A percentile compares a stretch with the other conserved stretches of the same genome.
phyloP scores from a whole-genome alignment of 2,113 vertebrate species.

The Paraplagusia blochii region DNA sequence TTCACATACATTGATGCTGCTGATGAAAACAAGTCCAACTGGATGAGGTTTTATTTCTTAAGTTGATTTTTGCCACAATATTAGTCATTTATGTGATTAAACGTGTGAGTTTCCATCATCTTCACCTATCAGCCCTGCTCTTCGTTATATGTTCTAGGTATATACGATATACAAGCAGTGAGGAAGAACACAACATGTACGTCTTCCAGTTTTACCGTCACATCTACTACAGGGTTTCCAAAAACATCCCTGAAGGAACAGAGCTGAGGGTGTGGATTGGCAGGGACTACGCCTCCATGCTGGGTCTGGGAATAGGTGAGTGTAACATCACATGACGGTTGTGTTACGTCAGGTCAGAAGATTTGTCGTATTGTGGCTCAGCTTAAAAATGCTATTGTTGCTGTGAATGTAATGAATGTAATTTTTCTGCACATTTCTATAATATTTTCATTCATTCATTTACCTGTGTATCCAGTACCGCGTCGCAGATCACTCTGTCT shows the following conservation, averaged over 20 bases:
- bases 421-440: too few relatives aligned
- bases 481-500: too few relatives aligned
- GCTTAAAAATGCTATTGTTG: too few relatives aligned
- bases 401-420: too few relatives aligned
- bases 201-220: slow-evolving; percentile 74
- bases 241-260: slow-evolving; percentile 60
- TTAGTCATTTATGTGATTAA: background rate
- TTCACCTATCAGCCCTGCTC: background rate
- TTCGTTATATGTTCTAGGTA: slow-evolving; percentile 51
- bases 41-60: slow-evolving; percentile 70
- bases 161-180: slow-evolving; percentile 66
- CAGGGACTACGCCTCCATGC: slow-evolving; percentile 69
- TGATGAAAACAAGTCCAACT: slow-evolving; percentile 77
- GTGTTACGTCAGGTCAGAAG: background rate
- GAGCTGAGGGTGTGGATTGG: slow-evolving; percentile 77
- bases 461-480: too few relatives aligned
- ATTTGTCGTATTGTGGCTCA: too few relatives aligned
- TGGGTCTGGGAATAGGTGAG: slow-evolving; percentile 73
- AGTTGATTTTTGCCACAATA: background rate
- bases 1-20: slow-evolving; percentile 72
- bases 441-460: too few relatives aligned
- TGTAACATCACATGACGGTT: background rate
- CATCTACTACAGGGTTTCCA: slow-evolving; percentile 75
- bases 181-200: slow-evolving; percentile 72
- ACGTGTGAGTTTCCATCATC: too few relatives aligned